Percentiles rank a stretch among this genome's conserved stretches.
Evolutionary conservation across 2,113 vertebrate species (phyloP).

Genomic region (Petrocephalus microphthalmus): DNA sequence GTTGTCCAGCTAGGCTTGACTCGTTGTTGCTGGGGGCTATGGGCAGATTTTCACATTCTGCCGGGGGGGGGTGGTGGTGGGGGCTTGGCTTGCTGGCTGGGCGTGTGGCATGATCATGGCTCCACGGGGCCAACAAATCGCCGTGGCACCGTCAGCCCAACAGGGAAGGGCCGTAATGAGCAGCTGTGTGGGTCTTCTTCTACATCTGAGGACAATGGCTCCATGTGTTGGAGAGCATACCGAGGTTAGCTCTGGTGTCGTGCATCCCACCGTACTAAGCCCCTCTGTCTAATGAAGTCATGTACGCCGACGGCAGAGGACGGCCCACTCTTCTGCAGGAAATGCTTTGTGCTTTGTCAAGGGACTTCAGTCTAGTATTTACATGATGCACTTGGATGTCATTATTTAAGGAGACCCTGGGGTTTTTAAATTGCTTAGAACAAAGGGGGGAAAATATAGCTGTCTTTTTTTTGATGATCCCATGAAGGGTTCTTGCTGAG

Average conservation of each 20-base stretch:
- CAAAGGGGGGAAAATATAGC: neutral
- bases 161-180: neutral
- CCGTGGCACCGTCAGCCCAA: neutral
- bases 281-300: neutral
- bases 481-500: neutral
- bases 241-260: neutral
- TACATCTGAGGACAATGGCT: neutral
- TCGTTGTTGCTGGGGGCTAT: conserved; percentile 15
- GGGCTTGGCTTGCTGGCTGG: neutral
- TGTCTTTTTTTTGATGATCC: neutral
- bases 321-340: neutral
- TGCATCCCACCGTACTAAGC: neutral
- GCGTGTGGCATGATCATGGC: neutral
- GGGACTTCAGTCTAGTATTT: neutral
- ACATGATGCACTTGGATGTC: neutral
- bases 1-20: neutral
- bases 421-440: neutral
- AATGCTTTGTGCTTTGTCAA: neutral
- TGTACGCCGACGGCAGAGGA: neutral
- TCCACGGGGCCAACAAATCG: neutral
- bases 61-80: neutral
- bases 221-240: neutral
- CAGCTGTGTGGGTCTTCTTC: neutral
- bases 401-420: neutral
- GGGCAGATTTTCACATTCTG: neutral